phyloP scores from a whole-genome alignment of 1,140 invertebrate species.

The Sitophilus oryzae region DNA sequence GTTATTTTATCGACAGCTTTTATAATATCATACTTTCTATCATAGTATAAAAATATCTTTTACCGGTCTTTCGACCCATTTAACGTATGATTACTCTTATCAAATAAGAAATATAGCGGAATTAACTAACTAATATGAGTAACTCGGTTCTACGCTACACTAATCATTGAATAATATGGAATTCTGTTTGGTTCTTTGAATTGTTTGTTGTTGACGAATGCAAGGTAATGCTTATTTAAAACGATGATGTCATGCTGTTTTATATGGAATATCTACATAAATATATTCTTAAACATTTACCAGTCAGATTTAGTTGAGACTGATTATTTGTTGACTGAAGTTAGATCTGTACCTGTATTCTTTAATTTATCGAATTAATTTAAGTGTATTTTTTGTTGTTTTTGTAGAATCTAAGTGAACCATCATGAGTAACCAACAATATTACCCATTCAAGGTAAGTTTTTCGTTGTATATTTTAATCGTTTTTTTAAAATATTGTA shows the following conservation, averaged over 20 bases:
- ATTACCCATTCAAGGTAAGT: slow-evolving; percentile 43
- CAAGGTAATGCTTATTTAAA: slow-evolving; percentile 28
- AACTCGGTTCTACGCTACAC: too few species aligned
- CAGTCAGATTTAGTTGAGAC: slow-evolving; percentile 8
- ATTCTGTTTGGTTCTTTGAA: neutral
- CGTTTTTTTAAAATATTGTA: neutral
- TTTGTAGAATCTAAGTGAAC: slow-evolving; percentile 23
- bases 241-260: slow-evolving; percentile 27
- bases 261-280: slow-evolving; percentile 19
- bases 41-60: too few species aligned
- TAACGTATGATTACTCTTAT: too few species aligned
- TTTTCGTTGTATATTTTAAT: slow-evolving; percentile 4
- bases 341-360: slow-evolving; percentile 15
- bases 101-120: too few species aligned
- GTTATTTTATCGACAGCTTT: too few species aligned
- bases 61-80: too few species aligned
- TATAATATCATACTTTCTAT: too few species aligned
- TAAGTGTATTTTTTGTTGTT: slow-evolving; percentile 21
- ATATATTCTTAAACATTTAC: slow-evolving; percentile 13
- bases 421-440: slow-evolving; percentile 41
- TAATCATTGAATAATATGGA: neutral
- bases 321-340: slow-evolving; percentile 14
- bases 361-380: slow-evolving; percentile 10
- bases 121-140: too few species aligned
- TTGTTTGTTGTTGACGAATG: slow-evolving; percentile 16